Base-by-base conservation (phyloP, 1,140 invertebrate species). In the Batillaria attramentaria region DNA sequence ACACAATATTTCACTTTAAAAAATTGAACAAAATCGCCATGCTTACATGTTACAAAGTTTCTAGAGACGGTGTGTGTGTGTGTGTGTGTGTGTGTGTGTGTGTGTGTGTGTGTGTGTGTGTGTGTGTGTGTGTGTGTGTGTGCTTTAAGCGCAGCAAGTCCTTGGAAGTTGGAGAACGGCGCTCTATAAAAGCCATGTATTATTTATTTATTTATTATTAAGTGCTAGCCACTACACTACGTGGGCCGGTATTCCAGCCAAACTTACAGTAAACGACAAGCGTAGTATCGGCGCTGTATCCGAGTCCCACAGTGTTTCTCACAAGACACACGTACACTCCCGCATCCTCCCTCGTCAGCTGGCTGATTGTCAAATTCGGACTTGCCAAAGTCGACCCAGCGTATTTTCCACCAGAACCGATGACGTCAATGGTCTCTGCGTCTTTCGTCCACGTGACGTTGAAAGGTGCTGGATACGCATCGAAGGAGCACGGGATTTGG, bases 361-460 rank as follows among this genome's bases (percentile, higher is more conserved):
- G 6, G n/a, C n/a, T 70, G 35, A 70, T 41, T 39, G 68, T 70
- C 39, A 70, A 41, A n/a, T 20, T 70, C 4, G 68, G 37, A 39
- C 1, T 70, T 16, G 37, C 39, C 3, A 42, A 16, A 24, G 37
- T 70, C 20, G 68, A 39, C 37, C 68, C 68, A 8, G 18, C 2
- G 39, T 41, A 70, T 28, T 70, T 70, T 39, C 68, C 68, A 1
- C 68, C 68, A 70, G 37, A 41, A 42, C 39, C 37, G 24, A 42
- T 28, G 13, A 75, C 57, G 73, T 75, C 73, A 42, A 75, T n/a
- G 3, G 28, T 20, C 35, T 75, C 54, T 13, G 37, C 24, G 39
- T 75, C 39, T 16, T 42, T 75, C 18, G 39, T 65, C 73, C 73
- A 75, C 8, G 13, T 39, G 54, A 75, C 73, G 37, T 35, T 62